Conservation (phyloP, 2,113 vertebrate species). For the Perognathus longimembris region DNA sequence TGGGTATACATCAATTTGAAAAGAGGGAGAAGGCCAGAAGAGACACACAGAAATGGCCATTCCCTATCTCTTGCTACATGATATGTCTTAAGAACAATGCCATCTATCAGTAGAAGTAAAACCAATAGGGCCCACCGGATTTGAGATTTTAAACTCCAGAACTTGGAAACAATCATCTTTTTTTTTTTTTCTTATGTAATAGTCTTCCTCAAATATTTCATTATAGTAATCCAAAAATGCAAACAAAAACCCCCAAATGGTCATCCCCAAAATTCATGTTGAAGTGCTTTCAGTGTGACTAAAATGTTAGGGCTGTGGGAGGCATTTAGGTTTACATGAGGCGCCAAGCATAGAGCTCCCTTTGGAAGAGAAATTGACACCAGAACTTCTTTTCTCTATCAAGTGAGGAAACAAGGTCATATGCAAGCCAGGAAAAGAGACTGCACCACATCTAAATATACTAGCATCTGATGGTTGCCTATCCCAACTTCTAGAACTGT, state of each 20-base stretch:
- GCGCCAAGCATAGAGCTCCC: neutral
- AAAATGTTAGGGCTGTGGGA: neutral
- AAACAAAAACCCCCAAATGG: too few species aligned
- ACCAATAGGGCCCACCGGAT: neutral
- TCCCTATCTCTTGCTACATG: neutral
- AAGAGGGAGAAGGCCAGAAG: neutral
- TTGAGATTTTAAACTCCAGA: neutral
- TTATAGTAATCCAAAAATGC: neutral
- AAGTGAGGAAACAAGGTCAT: neutral
- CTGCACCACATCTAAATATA: neutral
- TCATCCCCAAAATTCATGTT: neutral
- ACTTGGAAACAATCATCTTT: neutral
- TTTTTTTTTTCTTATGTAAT: neutral
- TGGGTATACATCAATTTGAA: too few species aligned
- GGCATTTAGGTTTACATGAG: neutral
- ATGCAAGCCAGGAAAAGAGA: neutral
- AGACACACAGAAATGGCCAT: neutral
- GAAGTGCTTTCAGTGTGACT: neutral
- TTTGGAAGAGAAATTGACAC: neutral
- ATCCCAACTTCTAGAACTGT: neutral
- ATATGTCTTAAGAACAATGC: neutral
- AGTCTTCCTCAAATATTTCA: neutral
- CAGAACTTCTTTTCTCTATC: neutral
- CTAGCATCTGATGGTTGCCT: neutral
- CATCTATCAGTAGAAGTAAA: neutral